Base-by-base conservation (phyloP, 2,888 invertebrate species). In the Carcina quercana region DNA sequence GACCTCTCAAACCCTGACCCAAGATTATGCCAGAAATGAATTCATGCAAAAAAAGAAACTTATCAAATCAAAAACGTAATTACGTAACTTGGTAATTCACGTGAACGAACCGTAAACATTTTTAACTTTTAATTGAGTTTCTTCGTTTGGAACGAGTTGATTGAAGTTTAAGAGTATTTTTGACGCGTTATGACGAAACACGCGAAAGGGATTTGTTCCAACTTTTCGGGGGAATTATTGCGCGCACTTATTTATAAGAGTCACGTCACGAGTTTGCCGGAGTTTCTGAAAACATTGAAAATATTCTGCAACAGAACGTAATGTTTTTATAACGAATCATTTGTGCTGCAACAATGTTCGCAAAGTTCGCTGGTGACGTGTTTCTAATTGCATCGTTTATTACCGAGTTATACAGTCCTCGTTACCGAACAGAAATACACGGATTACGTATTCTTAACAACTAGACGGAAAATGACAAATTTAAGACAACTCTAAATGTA, bases 81-180 rank as follows among this genome's bases (percentile, higher is more conserved):
- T 61, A 51, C 50, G 44, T 47, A 59, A 65, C 35, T 26, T 13
- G 25, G 28, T 22, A 25, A 45, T 64, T 66, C 55, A 61, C 58
- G 49, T 54, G 53, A 65, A 57, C 37, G 36, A 33, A 30, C 34
- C 36, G 36, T 37, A 51, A 59, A 50, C 38, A 51, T 59, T 56
- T 59, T 49, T 34, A 56, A 64, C 50, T 59, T 62, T 53, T 61
- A 59, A 60, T 62, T 60, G 53, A 48, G 47, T 64, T 66, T 59
- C 53, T 51, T 53, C 46, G 53, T 59, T 64, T 55, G 44, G 40
- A 43, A 35, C 26, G 41, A 45, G 36, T 44, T 47, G 34, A 48
- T 50, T 46, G 36, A 49, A 55, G 47, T 44, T 40, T 34, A 32
- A 30, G 35, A 20, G 30, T 57, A 57, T 60, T 65, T 60, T 47